These are phyloP conservation scores for Gopherus evgoodei DNA, from an alignment of 2,113 vertebrate genomes.

Conservation along the genomic window DNA sequence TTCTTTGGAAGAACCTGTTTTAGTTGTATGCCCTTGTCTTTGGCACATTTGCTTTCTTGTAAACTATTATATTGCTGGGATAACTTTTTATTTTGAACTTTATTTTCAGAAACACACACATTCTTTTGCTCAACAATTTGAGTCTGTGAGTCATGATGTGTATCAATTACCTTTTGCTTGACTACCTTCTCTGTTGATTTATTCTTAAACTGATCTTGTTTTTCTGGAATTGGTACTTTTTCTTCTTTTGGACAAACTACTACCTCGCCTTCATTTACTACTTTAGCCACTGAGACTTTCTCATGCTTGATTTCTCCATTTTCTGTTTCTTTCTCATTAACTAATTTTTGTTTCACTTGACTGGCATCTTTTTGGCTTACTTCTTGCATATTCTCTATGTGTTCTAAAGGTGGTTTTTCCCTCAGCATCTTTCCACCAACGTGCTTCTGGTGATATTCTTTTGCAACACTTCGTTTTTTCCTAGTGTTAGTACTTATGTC, in stretches of 20 bases:
- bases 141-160: constrained; percentile 14
- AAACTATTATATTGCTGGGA: constrained; percentile 16
- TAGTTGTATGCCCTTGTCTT: constrained; percentile 1
- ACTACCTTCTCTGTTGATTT: constrained; percentile 28
- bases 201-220: constrained; percentile 29
- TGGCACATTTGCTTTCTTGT: constrained; percentile 38
- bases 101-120: constrained; percentile 35
- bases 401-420: constrained; percentile 18
- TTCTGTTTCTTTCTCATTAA: constrained; percentile 55
- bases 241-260: constrained; percentile 31
- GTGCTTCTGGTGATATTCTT: constrained; percentile 5
- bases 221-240: constrained; percentile 22
- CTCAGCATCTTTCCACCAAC: constrained; percentile 35
- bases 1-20: constrained; percentile 33
- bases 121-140: constrained; percentile 52
- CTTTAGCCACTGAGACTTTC: constrained; percentile 4
- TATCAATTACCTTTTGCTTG: constrained; percentile 37
- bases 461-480: constrained; percentile 28
- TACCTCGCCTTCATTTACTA: constrained; percentile 11
- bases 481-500: neutral
- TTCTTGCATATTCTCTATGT: neutral
- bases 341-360: constrained; percentile 15
- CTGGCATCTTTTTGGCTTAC: constrained; percentile 10
- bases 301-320: constrained; percentile 29
- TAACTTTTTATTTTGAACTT: constrained; percentile 39